Conservation (phyloP, 2,888 invertebrate genomes). For the Unio delphinus region DNA sequence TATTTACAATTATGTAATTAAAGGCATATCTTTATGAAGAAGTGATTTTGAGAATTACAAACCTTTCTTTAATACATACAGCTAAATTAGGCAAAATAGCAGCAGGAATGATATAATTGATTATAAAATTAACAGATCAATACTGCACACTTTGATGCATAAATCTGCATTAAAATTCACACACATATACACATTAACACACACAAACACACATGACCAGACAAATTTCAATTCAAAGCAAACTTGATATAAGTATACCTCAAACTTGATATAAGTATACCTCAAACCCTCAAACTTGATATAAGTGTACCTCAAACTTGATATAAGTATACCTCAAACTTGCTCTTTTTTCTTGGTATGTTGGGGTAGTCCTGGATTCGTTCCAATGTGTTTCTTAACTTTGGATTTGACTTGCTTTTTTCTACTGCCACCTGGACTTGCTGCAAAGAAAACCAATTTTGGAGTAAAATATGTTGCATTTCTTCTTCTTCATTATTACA, state of each 20-base stretch:
- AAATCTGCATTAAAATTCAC: too few relatives aligned
- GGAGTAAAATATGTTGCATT: background rate
- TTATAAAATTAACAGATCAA: too few relatives aligned
- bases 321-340: slow-evolving; percentile 76
- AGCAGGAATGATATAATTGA: too few relatives aligned
- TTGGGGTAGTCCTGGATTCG: slow-evolving; percentile 82
- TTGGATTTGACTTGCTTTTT: slow-evolving; percentile 76
- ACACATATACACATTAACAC: background rate
- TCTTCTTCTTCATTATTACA: too few relatives aligned
- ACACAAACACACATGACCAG: too few relatives aligned
- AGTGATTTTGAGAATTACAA: too few relatives aligned
- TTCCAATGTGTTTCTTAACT: slow-evolving; percentile 79
- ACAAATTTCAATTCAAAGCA: background rate
- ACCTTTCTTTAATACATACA: too few relatives aligned
- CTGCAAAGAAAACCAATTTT: slow-evolving; percentile 33
- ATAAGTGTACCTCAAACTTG: background rate
- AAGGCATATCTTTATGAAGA: too few relatives aligned
- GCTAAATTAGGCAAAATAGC: too few relatives aligned
- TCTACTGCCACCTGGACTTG: slow-evolving; percentile 79
- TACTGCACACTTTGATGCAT: too few relatives aligned
- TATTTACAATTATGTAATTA: too few relatives aligned
- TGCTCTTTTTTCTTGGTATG: slow-evolving; percentile 88
- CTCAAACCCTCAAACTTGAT: slow-evolving; percentile 73
- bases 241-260: slow-evolving; percentile 52
- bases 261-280: slow-evolving; percentile 77